Evolutionary conservation across 2,888 invertebrate genomes (phyloP).

Genomic region (Leptarthrus brevirostris): DNA sequence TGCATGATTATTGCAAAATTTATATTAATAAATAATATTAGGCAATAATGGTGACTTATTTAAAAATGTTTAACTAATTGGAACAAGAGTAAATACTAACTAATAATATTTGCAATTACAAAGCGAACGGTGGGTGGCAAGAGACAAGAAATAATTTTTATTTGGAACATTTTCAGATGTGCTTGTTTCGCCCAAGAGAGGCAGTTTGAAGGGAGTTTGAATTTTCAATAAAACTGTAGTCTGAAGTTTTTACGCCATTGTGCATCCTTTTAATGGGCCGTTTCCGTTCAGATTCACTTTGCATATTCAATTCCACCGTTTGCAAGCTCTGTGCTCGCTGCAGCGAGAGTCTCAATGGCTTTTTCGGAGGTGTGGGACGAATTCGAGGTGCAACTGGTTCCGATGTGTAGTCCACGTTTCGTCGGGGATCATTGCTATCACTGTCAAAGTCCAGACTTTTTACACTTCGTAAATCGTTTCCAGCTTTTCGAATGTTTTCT

Average conservation of each 20-base stretch:
- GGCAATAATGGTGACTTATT: too few relatives aligned
- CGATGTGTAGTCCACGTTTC: conserved; percentile 70
- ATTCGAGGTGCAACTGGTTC: conserved; percentile 72
- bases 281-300: conserved; percentile 61
- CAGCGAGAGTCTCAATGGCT: conserved; percentile 83
- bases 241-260: conserved; percentile 58
- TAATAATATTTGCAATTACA: too few relatives aligned
- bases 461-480: conserved; percentile 69
- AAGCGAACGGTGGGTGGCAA: conserved; percentile 41
- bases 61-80: not conserved
- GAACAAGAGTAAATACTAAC: not conserved
- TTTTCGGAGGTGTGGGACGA: conserved; percentile 85
- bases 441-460: conserved; percentile 83
- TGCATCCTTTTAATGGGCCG: conserved; percentile 65
- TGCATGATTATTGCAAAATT: too few relatives aligned
- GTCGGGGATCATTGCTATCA: conserved; percentile 70
- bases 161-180: conserved; percentile 62
- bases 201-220: conserved; percentile 63
- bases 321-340: conserved; percentile 87
- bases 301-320: conserved; percentile 70
- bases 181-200: conserved; percentile 64
- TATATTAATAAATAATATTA: too few relatives aligned
- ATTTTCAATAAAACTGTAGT: conserved; percentile 59
- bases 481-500: conserved; percentile 36
- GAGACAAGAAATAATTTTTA: conserved; percentile 4